phyloP scores from a whole-genome alignment of 2,888 invertebrate species.

The Pristionchus maxplancki region DNA sequence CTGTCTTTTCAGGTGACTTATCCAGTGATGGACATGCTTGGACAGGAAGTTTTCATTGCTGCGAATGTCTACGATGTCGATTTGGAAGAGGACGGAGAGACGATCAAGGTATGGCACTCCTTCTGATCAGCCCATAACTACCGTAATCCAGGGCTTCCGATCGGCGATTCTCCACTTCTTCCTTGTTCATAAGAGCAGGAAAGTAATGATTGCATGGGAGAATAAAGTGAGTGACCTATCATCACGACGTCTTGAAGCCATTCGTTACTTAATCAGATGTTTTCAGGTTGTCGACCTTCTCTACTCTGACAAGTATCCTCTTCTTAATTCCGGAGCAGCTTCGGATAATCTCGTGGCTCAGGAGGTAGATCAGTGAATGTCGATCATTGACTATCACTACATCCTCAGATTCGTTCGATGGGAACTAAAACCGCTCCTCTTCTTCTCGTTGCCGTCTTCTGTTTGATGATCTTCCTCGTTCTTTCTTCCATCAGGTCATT shows the following conservation, averaged over 20 bases:
- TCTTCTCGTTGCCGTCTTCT: slow-evolving; percentile 58
- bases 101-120: slow-evolving; percentile 10
- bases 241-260: too few relatives aligned
- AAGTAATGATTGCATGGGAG: slow-evolving; percentile 63
- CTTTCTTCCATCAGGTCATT: slow-evolving; percentile 64
- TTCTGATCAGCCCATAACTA: not conserved
- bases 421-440: slow-evolving; percentile 66
- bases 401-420: slow-evolving; percentile 54
- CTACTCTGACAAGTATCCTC: slow-evolving; percentile 62
- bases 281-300: slow-evolving; percentile 59
- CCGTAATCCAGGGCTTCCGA: slow-evolving; percentile 53
- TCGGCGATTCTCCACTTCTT: slow-evolving; percentile 64
- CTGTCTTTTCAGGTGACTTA: slow-evolving; percentile 62
- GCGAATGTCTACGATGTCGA: slow-evolving; percentile 64
- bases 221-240: slow-evolving; percentile 53
- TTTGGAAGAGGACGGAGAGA: slow-evolving; percentile 52
- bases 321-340: slow-evolving; percentile 60
- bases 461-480: slow-evolving; percentile 61
- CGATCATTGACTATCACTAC: not conserved
- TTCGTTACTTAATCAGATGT: not conserved
- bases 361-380: slow-evolving; percentile 34
- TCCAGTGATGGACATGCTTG: slow-evolving; percentile 62
- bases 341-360: slow-evolving; percentile 67
- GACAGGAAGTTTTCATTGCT: slow-evolving; percentile 63
- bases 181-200: slow-evolving; percentile 57